Evolutionary conservation across 2,797 vertebrate species (phyloP).

Genomic region (Falco peregrinus): DNA sequence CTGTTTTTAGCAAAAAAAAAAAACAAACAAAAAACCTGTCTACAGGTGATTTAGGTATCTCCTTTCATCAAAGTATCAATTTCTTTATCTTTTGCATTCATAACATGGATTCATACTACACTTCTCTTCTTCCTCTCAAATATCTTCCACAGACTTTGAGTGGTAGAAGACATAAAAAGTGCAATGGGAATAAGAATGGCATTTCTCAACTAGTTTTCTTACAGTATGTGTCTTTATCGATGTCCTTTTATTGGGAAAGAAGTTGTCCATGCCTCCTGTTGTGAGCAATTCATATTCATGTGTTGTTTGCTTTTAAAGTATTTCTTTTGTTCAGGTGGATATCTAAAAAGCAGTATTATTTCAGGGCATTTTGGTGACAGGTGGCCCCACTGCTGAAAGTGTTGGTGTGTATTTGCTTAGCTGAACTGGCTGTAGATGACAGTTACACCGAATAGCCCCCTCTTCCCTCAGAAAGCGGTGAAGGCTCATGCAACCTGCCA

Average conservation of each 20-base stretch:
- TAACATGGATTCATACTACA: not conserved
- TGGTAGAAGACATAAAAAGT: not conserved
- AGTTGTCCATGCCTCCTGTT: not conserved
- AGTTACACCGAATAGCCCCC: not conserved
- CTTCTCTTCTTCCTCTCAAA: not conserved
- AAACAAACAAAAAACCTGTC: not conserved
- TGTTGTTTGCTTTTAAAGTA: not conserved
- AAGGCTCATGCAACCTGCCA: not conserved
- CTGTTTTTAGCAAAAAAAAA: not conserved
- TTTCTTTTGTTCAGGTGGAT: not conserved
- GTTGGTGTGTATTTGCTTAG: not conserved
- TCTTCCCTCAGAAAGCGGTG: not conserved
- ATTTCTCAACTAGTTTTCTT: not conserved
- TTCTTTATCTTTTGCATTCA: not conserved
- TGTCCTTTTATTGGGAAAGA: not conserved
- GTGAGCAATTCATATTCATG: not conserved
- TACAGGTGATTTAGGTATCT: not conserved
- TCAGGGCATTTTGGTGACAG: not conserved
- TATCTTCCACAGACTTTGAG: not conserved
- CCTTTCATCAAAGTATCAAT: not conserved
- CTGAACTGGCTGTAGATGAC: not conserved
- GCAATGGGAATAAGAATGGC: not conserved
- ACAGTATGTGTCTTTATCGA: not conserved
- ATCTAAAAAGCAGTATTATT: not conserved
- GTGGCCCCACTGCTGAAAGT: not conserved